These are phyloP conservation scores for Griposia aprilina DNA, from an alignment of 2,888 invertebrate genomes.

Conservation along the genomic window DNA sequence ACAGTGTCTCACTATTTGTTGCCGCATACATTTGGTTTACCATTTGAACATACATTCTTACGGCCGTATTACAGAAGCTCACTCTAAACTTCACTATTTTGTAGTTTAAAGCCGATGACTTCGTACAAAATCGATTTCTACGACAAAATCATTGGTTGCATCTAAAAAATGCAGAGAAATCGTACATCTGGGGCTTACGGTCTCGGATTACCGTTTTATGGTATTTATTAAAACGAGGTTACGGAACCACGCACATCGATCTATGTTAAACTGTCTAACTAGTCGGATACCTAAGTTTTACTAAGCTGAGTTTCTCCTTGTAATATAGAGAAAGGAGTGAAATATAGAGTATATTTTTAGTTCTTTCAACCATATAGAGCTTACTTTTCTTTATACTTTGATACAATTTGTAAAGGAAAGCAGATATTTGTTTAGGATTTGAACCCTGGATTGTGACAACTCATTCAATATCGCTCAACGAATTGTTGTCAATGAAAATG, in stretches of 20 bases:
- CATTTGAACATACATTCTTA: background rate
- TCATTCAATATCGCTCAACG: background rate
- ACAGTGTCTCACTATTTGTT: background rate
- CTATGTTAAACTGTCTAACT: conserved; percentile 48
- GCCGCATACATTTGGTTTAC: background rate
- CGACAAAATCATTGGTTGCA: conserved; percentile 7
- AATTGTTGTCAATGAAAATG: background rate
- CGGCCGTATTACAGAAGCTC: background rate
- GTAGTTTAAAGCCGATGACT: background rate
- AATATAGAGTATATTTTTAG: background rate
- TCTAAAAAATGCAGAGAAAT: conserved; percentile 50
- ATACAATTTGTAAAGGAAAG: too few relatives aligned
- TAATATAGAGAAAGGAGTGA: conserved; percentile 25
- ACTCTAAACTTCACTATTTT: background rate
- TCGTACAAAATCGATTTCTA: conserved; percentile 20
- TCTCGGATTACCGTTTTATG: conserved; percentile 58
- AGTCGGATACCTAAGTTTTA: conserved; percentile 26
- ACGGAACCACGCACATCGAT: conserved; percentile 50
- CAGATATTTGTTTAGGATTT: background rate
- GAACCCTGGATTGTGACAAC: background rate
- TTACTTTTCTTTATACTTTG: too few relatives aligned
- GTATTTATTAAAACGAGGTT: conserved; percentile 64
- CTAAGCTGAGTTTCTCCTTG: conserved; percentile 37
- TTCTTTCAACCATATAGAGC: background rate
- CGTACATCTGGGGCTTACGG: conserved; percentile 58